Percentiles rank a stretch among this genome's conserved stretches.
Conservation (phyloP, 2,113 vertebrate genomes). For the Carassius auratus region DNA sequence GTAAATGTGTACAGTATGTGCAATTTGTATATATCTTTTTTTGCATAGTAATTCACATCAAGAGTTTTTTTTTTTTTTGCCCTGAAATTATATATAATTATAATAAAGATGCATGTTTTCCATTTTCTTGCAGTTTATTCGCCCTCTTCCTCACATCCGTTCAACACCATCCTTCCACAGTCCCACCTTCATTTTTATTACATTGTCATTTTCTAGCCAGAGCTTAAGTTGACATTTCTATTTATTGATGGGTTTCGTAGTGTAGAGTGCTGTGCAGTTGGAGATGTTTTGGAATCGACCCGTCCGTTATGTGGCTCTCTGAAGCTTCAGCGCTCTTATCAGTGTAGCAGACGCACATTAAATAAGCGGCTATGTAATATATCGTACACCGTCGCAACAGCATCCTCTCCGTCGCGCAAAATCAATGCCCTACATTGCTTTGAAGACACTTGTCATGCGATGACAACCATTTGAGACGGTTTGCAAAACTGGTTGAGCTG, state of each 20-base stretch:
- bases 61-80: too few relatives aligned
- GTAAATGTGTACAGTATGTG: too few relatives aligned
- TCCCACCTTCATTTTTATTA: not conserved
- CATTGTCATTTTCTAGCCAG: conserved; percentile 37
- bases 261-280: conserved; percentile 44
- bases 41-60: too few relatives aligned
- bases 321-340: conserved; percentile 54
- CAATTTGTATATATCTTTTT: too few relatives aligned
- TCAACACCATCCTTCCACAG: not conserved
- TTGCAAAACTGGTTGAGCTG: not conserved
- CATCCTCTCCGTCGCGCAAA: conserved; percentile 53
- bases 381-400: conserved; percentile 55
- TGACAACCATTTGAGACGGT: not conserved
- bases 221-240: conserved; percentile 62
- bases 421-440: conserved; percentile 58
- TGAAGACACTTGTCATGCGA: conserved; percentile 53
- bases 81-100: too few relatives aligned
- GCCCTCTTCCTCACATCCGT: not conserved
- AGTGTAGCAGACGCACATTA: conserved; percentile 55
- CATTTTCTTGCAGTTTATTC: not conserved
- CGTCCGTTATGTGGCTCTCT: conserved; percentile 35
- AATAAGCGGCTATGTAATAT: conserved; percentile 54
- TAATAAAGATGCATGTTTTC: too few relatives aligned
- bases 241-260: conserved; percentile 56
- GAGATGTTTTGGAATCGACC: conserved; percentile 43